Conservation (phyloP, 1,140 invertebrate genomes). For the Propsilocerus akamusi region DNA sequence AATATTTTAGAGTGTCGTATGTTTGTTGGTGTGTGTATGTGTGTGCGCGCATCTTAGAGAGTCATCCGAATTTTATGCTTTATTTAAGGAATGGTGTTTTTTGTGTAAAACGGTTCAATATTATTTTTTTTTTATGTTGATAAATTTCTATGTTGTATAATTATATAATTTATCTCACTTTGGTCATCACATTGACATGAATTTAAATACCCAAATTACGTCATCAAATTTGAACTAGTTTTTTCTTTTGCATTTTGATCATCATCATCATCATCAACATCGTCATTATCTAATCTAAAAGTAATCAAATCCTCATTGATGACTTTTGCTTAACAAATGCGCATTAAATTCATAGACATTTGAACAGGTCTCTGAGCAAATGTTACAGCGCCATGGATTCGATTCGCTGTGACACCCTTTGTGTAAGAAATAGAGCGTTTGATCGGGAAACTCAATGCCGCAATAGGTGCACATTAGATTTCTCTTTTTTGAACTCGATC, state of each 20-base stretch:
- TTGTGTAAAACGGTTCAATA: not conserved
- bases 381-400: constrained; percentile 96
- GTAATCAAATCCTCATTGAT: constrained; percentile 39
- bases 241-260: not conserved
- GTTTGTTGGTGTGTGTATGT: not conserved
- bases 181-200: constrained; percentile 3
- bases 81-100: not conserved
- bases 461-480: constrained; percentile 68
- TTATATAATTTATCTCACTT: too few relatives aligned
- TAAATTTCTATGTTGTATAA: too few relatives aligned
- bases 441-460: constrained; percentile 85
- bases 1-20: not conserved
- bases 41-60: too few relatives aligned
- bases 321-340: constrained; percentile 83
- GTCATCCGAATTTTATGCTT: not conserved
- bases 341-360: constrained; percentile 95
- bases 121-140: not conserved
- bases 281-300: not conserved
- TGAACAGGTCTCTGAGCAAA: constrained; percentile 82
- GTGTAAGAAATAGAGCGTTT: constrained; percentile 89
- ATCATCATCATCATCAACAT: not conserved
- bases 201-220: not conserved
- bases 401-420: constrained; percentile 93
- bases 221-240: not conserved
- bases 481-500: constrained; percentile 26